Evolutionary conservation across 2,113 vertebrate species (phyloP).

Genomic region (Gymnocephalus cernua): DNA sequence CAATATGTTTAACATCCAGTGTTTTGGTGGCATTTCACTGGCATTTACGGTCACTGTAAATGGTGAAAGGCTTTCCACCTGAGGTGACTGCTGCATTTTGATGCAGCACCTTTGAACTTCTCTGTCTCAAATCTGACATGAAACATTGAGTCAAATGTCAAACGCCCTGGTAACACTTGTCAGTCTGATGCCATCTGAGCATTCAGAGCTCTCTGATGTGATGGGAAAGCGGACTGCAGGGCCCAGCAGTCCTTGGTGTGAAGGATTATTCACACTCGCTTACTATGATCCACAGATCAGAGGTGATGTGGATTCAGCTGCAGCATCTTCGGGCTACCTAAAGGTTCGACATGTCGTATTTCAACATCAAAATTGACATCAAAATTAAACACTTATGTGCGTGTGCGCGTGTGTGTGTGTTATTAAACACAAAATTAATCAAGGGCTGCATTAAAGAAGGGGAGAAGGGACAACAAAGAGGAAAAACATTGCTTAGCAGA

Average conservation of each 20-base stretch:
- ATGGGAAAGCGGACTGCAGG: slow-evolving; percentile 39
- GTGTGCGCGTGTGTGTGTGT: too few species aligned
- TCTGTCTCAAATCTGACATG: slow-evolving; percentile 60
- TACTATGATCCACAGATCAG: slow-evolving; percentile 37
- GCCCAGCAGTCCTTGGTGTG: slow-evolving; percentile 30
- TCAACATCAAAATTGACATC: background rate
- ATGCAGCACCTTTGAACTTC: slow-evolving; percentile 55
- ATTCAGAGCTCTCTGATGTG: slow-evolving; percentile 53
- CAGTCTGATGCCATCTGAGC: slow-evolving; percentile 62
- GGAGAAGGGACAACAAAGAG: background rate
- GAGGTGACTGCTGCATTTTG: slow-evolving; percentile 60
- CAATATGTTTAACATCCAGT: slow-evolving; percentile 13
- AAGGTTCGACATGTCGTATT: background rate
- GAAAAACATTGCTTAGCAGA: background rate
- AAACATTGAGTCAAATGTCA: slow-evolving; percentile 68
- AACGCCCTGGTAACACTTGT: slow-evolving; percentile 61
- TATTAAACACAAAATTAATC: background rate
- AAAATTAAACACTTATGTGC: background rate
- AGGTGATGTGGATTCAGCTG: background rate
- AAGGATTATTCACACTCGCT: slow-evolving; percentile 42
- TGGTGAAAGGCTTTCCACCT: slow-evolving; percentile 36
- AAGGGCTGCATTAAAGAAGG: background rate
- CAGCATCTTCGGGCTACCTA: background rate
- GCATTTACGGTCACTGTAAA: slow-evolving; percentile 54
- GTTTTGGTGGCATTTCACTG: slow-evolving; percentile 64